Evolutionary conservation across 2,888 invertebrate species (phyloP).

Genomic region (Meteorus cinctellus): DNA sequence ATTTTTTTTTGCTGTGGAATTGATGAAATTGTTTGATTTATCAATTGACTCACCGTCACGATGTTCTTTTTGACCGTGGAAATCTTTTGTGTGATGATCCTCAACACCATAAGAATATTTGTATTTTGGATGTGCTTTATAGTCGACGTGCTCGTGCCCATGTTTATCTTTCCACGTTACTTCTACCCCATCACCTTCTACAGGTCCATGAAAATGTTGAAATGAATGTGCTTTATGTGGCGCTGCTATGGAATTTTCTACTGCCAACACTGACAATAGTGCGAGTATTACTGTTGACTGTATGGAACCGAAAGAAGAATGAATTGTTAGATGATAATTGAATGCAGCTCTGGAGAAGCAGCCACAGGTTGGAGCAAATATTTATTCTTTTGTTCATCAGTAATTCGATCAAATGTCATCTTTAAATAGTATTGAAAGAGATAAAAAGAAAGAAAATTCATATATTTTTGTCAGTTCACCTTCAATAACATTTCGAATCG

Average conservation of each 20-base stretch:
- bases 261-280: neutral
- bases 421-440: too few species aligned
- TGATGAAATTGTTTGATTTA: neutral
- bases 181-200: constrained; percentile 47
- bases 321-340: too few species aligned
- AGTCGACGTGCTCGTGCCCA: constrained; percentile 53
- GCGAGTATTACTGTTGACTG: neutral
- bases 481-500: constrained; percentile 11
- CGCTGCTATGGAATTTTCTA: constrained; percentile 12
- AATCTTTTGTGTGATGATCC: constrained; percentile 52
- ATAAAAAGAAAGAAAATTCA: too few species aligned
- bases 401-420: too few species aligned
- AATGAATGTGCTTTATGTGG: constrained; percentile 53
- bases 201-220: constrained; percentile 50
- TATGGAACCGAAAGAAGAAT: neutral
- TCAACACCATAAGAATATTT: constrained; percentile 51
- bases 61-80: constrained; percentile 48
- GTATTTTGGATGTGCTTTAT: constrained; percentile 53
- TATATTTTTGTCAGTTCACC: neutral
- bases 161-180: constrained; percentile 51
- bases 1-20: neutral
- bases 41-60: constrained; percentile 40
- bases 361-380: too few species aligned
- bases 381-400: too few species aligned
- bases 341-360: too few species aligned